These are phyloP conservation scores for Apocrypta bakeri DNA, from an alignment of 1,140 invertebrate genomes.

Conservation along the genomic window DNA sequence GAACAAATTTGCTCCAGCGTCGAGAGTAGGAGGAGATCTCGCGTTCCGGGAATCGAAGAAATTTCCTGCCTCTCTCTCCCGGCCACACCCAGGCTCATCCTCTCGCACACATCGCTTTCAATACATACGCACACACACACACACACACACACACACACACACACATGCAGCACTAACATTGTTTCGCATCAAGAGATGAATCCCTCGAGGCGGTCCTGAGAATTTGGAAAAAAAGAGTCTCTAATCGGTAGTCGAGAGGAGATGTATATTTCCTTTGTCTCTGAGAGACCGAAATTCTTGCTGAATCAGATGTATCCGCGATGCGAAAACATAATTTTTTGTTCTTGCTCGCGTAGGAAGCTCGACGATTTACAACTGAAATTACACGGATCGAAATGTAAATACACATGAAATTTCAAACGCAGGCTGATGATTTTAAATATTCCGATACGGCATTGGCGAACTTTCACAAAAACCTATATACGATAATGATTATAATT, in stretches of 20 bases:
- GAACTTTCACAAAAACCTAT: too few relatives aligned
- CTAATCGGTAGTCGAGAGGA: conserved; percentile 21
- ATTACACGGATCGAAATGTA: too few relatives aligned
- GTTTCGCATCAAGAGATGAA: background rate
- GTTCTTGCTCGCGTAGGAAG: too few relatives aligned
- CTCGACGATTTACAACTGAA: too few relatives aligned
- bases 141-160: background rate
- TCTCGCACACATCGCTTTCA: background rate
- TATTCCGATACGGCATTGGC: too few relatives aligned
- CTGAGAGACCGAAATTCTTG: too few relatives aligned
- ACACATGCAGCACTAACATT: too few relatives aligned
- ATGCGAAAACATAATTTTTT: too few relatives aligned
- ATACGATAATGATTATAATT: background rate
- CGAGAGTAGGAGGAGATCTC: conserved; percentile 2
- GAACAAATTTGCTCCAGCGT: too few relatives aligned
- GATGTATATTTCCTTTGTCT: background rate
- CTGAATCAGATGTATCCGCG: too few relatives aligned
- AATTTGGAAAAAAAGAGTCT: conserved; percentile 14
- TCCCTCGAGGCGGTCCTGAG: conserved; percentile 1
- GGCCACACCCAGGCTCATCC: conserved; percentile 18
- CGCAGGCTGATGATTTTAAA: too few relatives aligned
- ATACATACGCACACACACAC: background rate
- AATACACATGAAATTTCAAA: too few relatives aligned
- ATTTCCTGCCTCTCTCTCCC: conserved; percentile 29
- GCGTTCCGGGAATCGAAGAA: conserved; percentile 46